Conservation (phyloP, 2,888 invertebrate species). For the Melieria omissa region DNA sequence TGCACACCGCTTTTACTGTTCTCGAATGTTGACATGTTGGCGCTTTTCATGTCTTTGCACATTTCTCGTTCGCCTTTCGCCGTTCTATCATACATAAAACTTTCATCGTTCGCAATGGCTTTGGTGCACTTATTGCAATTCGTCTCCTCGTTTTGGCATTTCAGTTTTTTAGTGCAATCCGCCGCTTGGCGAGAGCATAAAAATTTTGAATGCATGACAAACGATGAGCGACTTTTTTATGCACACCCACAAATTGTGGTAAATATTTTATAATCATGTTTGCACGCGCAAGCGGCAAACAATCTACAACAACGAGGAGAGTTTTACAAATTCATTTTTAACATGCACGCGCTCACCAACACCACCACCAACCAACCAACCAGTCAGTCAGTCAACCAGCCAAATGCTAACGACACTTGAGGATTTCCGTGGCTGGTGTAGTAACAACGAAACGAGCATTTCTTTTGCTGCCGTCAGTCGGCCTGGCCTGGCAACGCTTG, state of each 20-base stretch:
- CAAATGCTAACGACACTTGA: slow-evolving; percentile 33
- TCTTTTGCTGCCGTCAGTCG: neutral
- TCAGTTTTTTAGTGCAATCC: neutral
- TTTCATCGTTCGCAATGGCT: no score
- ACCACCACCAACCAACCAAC: slow-evolving; percentile 18
- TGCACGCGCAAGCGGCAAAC: neutral
- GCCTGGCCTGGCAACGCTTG: no score
- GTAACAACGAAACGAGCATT: slow-evolving; percentile 10
- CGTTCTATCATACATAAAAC: no score
- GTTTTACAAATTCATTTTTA: no score
- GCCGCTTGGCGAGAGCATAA: neutral
- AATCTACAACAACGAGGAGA: neutral
- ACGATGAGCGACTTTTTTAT: no score
- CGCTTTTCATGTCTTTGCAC: no score
- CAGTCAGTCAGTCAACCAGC: slow-evolving; percentile 22
- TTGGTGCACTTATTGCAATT: no score
- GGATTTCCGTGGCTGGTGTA: slow-evolving; percentile 5
- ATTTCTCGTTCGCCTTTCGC: no score
- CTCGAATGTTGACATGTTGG: no score
- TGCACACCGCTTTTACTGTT: no score
- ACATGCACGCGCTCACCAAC: neutral
- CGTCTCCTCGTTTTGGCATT: no score
- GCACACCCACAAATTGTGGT: neutral
- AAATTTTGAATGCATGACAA: neutral
- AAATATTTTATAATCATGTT: slow-evolving; percentile 13